A percentile compares a stretch with the other conserved stretches of the same genome.
Conservation (phyloP, 2,113 vertebrate genomes). For the Chauna torquata region DNA sequence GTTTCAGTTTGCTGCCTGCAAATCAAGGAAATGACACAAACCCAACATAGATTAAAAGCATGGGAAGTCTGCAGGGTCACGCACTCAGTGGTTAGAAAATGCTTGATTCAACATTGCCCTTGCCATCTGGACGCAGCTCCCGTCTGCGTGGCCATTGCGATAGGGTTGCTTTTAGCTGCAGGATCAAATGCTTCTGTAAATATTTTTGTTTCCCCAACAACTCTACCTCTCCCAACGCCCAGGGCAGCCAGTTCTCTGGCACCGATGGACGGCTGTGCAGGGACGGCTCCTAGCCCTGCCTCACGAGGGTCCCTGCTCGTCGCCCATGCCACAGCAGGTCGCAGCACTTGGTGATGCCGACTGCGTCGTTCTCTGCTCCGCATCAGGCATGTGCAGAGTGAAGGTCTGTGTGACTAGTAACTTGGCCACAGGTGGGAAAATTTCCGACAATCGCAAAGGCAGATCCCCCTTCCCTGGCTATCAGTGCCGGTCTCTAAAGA, state of each 20-base stretch:
- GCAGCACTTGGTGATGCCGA: accelerated
- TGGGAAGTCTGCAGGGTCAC: not conserved
- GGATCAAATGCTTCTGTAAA: not conserved
- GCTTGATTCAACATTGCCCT: not conserved
- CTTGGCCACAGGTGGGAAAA: not conserved
- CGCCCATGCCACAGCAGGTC: not conserved
- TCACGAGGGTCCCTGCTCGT: not conserved
- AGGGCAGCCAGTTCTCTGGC: accelerated
- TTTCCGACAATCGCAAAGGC: not conserved
- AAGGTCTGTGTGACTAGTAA: not conserved
- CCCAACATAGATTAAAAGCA: not conserved
- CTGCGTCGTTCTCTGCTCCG: not conserved
- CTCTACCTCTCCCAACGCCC: not conserved
- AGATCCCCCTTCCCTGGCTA: not conserved
- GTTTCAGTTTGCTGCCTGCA: conserved; percentile 4
- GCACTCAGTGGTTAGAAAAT: not conserved
- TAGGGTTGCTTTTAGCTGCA: not conserved
- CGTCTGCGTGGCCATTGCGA: not conserved
- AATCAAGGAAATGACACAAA: conserved; percentile 17
- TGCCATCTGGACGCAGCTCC: not conserved
- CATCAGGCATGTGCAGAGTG: not conserved
- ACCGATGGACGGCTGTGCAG: not conserved
- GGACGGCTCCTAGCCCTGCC: not conserved
- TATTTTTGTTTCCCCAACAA: not conserved
- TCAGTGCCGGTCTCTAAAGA: not conserved